phyloP scores from a whole-genome alignment of 2,888 invertebrate genomes.

The Perithous albicinctus region DNA sequence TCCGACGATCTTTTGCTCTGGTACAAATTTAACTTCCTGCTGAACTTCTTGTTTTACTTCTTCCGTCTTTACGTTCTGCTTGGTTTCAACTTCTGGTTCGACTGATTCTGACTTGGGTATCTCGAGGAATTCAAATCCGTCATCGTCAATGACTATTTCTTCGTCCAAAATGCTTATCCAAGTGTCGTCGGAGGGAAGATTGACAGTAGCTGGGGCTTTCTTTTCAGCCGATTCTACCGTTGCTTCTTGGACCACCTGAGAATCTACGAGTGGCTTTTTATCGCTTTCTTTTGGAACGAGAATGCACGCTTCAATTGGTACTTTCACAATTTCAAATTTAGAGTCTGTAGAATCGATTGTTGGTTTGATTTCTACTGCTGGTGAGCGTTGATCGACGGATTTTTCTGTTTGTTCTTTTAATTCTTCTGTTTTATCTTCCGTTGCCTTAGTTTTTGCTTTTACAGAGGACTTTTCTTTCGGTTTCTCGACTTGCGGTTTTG shows the following conservation, averaged over 20 bases:
- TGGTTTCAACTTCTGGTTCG: slow-evolving; percentile 29
- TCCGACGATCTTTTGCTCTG: slow-evolving; percentile 26
- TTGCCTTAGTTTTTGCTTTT: not conserved
- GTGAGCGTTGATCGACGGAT: not conserved
- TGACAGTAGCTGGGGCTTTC: slow-evolving; percentile 60
- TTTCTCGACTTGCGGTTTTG: slow-evolving; percentile 7
- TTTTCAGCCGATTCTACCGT: slow-evolving; percentile 7
- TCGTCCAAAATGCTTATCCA: slow-evolving; percentile 78
- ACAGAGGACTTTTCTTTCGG: not conserved
- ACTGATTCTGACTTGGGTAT: slow-evolving; percentile 46
- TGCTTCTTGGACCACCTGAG: not conserved
- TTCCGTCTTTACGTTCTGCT: not conserved
- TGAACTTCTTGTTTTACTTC: not conserved
- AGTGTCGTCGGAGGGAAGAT: slow-evolving; percentile 66
- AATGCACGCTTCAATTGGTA: not conserved
- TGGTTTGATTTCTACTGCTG: slow-evolving; percentile 25
- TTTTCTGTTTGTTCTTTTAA: not conserved
- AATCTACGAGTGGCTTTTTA: not conserved
- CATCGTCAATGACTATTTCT: slow-evolving; percentile 74
- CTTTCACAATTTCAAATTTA: not conserved
- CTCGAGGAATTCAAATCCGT: slow-evolving; percentile 68
- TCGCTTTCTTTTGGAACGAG: not conserved
- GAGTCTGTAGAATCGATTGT: not conserved
- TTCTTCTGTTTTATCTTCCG: slow-evolving; percentile 10
- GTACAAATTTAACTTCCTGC: not conserved